Conservation (phyloP, 2,888 invertebrate genomes). For the Tinea pellionella region DNA sequence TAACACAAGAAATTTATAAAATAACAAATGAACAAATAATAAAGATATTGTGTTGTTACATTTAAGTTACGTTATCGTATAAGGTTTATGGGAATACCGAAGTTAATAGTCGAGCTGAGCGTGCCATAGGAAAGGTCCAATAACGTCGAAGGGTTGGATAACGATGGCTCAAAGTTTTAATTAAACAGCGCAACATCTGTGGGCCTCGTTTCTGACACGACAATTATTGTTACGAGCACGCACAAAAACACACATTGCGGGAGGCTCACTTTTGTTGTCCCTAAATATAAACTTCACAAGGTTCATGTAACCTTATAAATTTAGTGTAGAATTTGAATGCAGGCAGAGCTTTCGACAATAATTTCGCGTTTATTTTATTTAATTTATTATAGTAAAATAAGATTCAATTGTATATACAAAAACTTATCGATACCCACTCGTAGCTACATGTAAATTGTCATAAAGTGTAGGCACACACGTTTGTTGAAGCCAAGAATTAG, state of each 20-base stretch:
- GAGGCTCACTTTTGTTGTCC: background rate
- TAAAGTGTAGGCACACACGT: background rate
- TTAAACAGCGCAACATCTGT: conserved; percentile 59
- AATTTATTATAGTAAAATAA: too few species aligned
- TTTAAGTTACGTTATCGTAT: too few species aligned
- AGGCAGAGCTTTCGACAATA: background rate
- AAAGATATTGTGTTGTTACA: background rate
- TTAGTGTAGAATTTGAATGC: background rate
- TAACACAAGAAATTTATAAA: background rate
- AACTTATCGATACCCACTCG: too few species aligned
- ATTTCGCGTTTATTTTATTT: too few species aligned
- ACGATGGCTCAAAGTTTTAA: conserved; percentile 59
- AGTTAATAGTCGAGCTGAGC: background rate
- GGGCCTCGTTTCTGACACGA: conserved; percentile 41
- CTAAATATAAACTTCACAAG: background rate
- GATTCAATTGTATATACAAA: too few species aligned
- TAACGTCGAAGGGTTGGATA: conserved; percentile 50
- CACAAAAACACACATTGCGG: conserved; percentile 19
- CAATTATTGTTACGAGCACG: conserved; percentile 46
- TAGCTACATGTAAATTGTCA: background rate
- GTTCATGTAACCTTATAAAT: background rate
- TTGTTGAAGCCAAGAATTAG: background rate
- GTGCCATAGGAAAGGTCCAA: conserved; percentile 26
- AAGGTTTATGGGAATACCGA: conserved; percentile 1
- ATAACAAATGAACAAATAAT: background rate